Evolutionary conservation across 2,888 invertebrate species (phyloP), one percentile per base, ranked within the genome.

Genomic region (Leucozona laternaria): DNA sequence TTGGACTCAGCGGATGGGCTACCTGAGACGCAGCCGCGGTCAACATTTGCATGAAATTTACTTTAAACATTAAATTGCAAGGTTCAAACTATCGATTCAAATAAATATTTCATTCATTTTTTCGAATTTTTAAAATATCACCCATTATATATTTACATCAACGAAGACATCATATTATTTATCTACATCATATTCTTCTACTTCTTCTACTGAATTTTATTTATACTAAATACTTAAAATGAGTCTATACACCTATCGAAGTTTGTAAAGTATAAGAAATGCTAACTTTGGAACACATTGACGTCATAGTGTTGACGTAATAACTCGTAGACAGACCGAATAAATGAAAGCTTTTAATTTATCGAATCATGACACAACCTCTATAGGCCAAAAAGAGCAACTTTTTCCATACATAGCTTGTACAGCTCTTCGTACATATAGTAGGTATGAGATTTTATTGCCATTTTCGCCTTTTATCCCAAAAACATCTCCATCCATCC

Each of bases 391-490:
- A 8, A 8, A 60, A 28, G 10, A 40, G 22, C 37, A 40, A 60
- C 40, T 20, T 13, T 40, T 60, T 40, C 60, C 0, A 60, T 40
- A n/a, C n/a, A 60, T 31, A 31, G 8, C 31, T 40, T 6, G 3
- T 17, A 8, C 10, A 37, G 20, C 4, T 22, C 3, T 25, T 20
- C 20, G n/a, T n/a, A 15, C 20, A 10, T 40, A 25, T 25, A 25
- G 7, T 4, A 58, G 17, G 58, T 37, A 79, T 48, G 48, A 34
- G 79, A 66, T 72, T 79, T 79, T 66, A 64, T 66, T 72, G 66
- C 40, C 50, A 28, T 53, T 43, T 55, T 43, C 48, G 53, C 60
- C 62, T 28, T 62, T 60, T 70, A 40, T 58, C 68, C n/a, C 40
- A 45, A 57, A 48, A 55, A 43, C 17, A 58, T 77, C 57, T 37